Evolutionary conservation across 2,888 invertebrate species (phyloP).

Genomic region (Odontothrips loti): DNA sequence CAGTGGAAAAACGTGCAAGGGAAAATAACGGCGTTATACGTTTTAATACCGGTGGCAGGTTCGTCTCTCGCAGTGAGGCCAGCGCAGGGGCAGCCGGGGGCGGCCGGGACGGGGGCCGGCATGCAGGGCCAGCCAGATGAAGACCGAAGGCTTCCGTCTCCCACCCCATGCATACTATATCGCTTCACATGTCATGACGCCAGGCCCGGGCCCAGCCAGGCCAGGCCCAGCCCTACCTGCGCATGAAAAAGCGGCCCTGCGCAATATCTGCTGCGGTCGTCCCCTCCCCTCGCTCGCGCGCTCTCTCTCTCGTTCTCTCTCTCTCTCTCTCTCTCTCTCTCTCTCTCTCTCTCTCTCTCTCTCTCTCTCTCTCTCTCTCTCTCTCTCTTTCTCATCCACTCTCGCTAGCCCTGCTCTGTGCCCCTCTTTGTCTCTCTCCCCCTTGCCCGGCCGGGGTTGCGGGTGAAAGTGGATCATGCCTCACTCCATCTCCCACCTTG

Average conservation of each 20-base stretch:
- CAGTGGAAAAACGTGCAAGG: too few species aligned
- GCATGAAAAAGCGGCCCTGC: not conserved
- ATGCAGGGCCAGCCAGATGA: not conserved
- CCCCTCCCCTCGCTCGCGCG: not conserved
- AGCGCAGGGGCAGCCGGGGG: too few species aligned
- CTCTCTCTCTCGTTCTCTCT: not conserved
- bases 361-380: not conserved
- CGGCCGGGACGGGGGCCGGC: not conserved
- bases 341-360: too few species aligned
- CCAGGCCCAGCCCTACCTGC: not conserved
- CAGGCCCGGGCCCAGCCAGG: not conserved
- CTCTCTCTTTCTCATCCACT: not conserved
- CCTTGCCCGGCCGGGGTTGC: not conserved
- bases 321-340: not conserved
- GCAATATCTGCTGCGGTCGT: not conserved
- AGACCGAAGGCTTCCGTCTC: slow-evolving; percentile 19
- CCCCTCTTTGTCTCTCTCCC: not conserved
- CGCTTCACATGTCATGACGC: slow-evolving; percentile 22
- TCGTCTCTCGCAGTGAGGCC: too few species aligned
- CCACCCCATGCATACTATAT: slow-evolving; percentile 18
- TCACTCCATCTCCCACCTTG: not conserved
- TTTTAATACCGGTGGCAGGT: too few species aligned
- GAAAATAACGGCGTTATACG: too few species aligned
- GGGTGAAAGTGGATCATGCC: not conserved
- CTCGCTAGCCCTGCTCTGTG: too few species aligned